Percentiles rank a stretch among this genome's conserved stretches.
Conservation (phyloP, 2,888 invertebrate species). For the Dendrolimus pini region DNA sequence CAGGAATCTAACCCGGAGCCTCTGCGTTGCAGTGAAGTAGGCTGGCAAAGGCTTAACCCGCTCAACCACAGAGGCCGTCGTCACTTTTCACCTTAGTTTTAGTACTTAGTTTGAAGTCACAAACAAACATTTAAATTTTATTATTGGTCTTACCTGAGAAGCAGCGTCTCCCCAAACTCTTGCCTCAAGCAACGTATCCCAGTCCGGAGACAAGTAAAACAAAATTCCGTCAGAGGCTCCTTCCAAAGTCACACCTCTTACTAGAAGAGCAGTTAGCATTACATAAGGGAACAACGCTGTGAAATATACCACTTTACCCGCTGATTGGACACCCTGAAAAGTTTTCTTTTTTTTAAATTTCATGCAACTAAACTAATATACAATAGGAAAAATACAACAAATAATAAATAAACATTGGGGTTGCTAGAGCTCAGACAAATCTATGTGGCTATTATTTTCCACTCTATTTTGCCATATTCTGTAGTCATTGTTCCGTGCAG, state of each 20-base stretch:
- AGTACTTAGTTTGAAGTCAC: no score
- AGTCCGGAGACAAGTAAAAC: slow-evolving; percentile 85
- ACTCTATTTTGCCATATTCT: no score
- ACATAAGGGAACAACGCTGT: slow-evolving; percentile 85
- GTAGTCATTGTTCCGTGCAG: no score
- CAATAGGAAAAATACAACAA: no score
- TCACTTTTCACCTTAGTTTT: no score
- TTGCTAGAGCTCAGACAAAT: no score
- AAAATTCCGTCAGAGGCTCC: slow-evolving; percentile 84
- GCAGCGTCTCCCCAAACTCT: slow-evolving; percentile 90
- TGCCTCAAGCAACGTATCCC: slow-evolving; percentile 79
- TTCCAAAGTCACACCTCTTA: slow-evolving; percentile 79
- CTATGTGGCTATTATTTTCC: no score
- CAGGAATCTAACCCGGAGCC: no score
- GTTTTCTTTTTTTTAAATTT: neutral
- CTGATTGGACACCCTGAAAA: slow-evolving; percentile 86
- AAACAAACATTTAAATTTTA: neutral
- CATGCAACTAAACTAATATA: neutral
- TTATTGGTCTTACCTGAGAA: slow-evolving; percentile 69
- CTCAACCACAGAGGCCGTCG: no score
- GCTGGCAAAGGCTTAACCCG: no score
- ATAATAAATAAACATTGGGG: no score
- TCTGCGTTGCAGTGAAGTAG: no score
- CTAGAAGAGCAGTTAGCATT: slow-evolving; percentile 79
- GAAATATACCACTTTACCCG: slow-evolving; percentile 90